Evolutionary conservation across 2,113 vertebrate genomes (phyloP).

Genomic region (Aegithalos caudatus): DNA sequence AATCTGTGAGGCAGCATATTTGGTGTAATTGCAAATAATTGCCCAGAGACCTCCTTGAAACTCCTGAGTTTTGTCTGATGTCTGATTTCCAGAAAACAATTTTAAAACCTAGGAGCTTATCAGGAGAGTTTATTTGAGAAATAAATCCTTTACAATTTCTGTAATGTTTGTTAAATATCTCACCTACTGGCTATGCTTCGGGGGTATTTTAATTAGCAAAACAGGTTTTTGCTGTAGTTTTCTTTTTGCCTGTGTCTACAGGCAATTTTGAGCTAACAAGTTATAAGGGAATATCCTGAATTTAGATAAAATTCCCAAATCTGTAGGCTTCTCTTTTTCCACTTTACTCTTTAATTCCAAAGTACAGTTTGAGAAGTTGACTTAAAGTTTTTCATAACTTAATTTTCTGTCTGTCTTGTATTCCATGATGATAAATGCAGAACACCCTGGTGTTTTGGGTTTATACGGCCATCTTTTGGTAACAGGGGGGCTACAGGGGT

Average conservation of each 20-base stretch:
- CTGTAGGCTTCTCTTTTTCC: not conserved
- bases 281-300: not conserved
- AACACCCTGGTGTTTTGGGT: not conserved
- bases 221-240: not conserved
- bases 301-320: not conserved
- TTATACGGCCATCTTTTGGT: not conserved
- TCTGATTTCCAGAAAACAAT: not conserved
- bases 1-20: not conserved
- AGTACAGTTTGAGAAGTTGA: not conserved
- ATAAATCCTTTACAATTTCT: slow-evolving; percentile 17
- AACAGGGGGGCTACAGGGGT: too few species aligned
- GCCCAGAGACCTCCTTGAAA: not conserved
- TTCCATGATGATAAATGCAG: not conserved
- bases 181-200: not conserved
- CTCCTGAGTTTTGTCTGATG: not conserved
- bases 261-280: not conserved
- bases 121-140: not conserved
- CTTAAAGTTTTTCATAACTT: slow-evolving; percentile 8
- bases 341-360: slow-evolving; percentile 1
- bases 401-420: slow-evolving; percentile 14
- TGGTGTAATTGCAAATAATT: not conserved
- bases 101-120: not conserved
- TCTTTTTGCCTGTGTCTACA: not conserved
- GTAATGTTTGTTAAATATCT: slow-evolving; percentile 13
- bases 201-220: slow-evolving; percentile 15